phyloP scores from a whole-genome alignment of 2,113 vertebrate species.

The Thunnus maccoyii region DNA sequence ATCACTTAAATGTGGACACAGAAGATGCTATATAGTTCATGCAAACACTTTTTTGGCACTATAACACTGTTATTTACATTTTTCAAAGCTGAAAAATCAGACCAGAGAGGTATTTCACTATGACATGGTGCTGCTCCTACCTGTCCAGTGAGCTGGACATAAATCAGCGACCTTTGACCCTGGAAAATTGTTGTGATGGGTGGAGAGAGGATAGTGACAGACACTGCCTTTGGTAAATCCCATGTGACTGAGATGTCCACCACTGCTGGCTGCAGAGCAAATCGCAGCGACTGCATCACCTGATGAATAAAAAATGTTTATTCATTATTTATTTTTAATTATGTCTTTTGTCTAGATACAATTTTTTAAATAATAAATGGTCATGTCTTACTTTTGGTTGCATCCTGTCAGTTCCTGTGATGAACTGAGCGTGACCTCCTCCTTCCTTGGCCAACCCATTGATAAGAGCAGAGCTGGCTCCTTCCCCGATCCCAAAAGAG shows the following conservation, averaged over 20 bases:
- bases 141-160: conserved; percentile 79
- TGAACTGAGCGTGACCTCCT: conserved; percentile 87
- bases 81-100: too few species aligned
- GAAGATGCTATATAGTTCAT: too few species aligned
- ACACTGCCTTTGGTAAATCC: conserved; percentile 75
- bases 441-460: conserved; percentile 85
- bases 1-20: too few species aligned
- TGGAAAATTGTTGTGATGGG: conserved; percentile 78
- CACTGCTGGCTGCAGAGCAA: conserved; percentile 79
- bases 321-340: too few species aligned
- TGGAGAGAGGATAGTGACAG: conserved; percentile 74
- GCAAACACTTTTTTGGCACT: too few species aligned
- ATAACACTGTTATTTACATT: too few species aligned
- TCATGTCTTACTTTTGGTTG: conserved; percentile 86
- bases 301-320: conserved; percentile 6
- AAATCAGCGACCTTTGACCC: conserved; percentile 81
- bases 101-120: neutral
- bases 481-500: conserved; percentile 90
- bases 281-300: conserved; percentile 81
- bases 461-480: conserved; percentile 89
- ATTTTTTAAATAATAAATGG: too few species aligned
- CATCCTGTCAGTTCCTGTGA: conserved; percentile 87
- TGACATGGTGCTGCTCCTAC: conserved; percentile 49
- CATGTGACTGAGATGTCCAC: conserved; percentile 75
- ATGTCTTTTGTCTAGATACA: too few species aligned